phyloP scores from a whole-genome alignment of 1,140 invertebrate species.

The Gonioctena quinquepunctata region DNA sequence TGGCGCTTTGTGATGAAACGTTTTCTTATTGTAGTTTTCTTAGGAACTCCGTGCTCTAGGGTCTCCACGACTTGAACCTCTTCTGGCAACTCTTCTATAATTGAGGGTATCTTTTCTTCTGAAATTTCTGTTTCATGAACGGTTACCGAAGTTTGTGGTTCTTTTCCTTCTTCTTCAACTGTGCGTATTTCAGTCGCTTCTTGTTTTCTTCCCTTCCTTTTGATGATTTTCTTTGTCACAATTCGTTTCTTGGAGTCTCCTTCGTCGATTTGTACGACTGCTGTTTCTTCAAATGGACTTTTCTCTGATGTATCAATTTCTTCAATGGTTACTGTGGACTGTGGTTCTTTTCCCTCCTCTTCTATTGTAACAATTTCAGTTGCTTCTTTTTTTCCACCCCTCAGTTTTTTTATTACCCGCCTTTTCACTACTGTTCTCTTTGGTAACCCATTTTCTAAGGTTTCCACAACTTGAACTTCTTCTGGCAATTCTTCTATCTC shows the following conservation, averaged over 20 bases:
- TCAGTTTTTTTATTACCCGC: conserved; percentile 43
- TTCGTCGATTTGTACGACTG: conserved; percentile 14
- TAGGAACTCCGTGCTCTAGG: conserved; percentile 36
- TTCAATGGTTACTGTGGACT: conserved; percentile 48
- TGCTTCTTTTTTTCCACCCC: conserved; percentile 46
- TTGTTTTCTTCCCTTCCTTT: conserved; percentile 44
- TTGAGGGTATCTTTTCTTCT: conserved; percentile 41
- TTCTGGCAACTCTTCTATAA: conserved; percentile 54
- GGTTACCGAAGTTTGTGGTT: conserved; percentile 46
- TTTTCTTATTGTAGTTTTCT: conserved; percentile 48
- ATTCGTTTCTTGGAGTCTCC: conserved; percentile 36
- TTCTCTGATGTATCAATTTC: conserved; percentile 12
- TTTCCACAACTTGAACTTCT: conserved; percentile 53
- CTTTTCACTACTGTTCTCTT: conserved; percentile 37
- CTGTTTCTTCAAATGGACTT: conserved; percentile 30
- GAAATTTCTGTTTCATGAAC: conserved; percentile 44
- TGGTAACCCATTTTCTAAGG: conserved; percentile 44
- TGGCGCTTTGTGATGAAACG: conserved; percentile 54
- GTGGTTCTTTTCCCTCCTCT: conserved; percentile 49
- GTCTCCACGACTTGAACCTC: conserved; percentile 52
- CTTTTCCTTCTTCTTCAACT: conserved; percentile 46
- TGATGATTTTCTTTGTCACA: conserved; percentile 39
- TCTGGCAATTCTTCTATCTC: conserved; percentile 50
- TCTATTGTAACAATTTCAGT: conserved; percentile 51
- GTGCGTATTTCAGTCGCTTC: conserved; percentile 51